phyloP scores from a whole-genome alignment of 2,888 invertebrate genomes.

The Meteorus colon region DNA sequence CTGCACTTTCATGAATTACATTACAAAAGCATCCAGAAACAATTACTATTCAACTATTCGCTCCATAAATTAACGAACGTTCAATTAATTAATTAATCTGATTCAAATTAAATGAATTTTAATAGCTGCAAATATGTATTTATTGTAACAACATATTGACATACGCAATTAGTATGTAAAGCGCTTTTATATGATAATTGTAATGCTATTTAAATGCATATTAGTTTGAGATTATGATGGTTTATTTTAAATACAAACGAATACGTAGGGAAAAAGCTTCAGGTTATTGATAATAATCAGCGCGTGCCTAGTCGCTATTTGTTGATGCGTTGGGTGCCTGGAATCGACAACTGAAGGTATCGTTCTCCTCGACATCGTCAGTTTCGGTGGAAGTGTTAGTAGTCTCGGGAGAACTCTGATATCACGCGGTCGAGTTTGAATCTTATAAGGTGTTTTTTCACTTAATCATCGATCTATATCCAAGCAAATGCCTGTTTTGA shows the following conservation, averaged over 20 bases:
- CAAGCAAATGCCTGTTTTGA: not conserved
- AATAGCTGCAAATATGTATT: not conserved
- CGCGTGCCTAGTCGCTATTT: too few species aligned
- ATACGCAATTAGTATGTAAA: not conserved
- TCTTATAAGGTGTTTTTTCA: not conserved
- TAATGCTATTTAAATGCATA: too few species aligned
- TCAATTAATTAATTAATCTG: not conserved
- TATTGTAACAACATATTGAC: not conserved
- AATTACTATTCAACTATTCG: not conserved
- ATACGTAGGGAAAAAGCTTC: too few species aligned
- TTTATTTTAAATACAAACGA: too few species aligned
- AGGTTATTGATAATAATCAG: too few species aligned
- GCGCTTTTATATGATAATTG: not conserved
- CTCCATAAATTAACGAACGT: not conserved
- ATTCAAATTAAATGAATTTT: not conserved
- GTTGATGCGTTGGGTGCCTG: not conserved
- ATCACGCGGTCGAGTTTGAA: not conserved
- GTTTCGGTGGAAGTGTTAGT: not conserved
- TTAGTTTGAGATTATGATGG: too few species aligned
- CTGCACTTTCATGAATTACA: constrained; percentile 4
- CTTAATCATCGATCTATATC: not conserved
- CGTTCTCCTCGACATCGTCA: not conserved
- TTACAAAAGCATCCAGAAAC: not conserved
- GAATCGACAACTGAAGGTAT: not conserved
- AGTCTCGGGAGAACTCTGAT: not conserved